Percentiles rank a stretch among this genome's conserved stretches.
Evolutionary conservation across 2,797 vertebrate genomes (phyloP).

Genomic region (Enteromius trimaculatus): DNA sequence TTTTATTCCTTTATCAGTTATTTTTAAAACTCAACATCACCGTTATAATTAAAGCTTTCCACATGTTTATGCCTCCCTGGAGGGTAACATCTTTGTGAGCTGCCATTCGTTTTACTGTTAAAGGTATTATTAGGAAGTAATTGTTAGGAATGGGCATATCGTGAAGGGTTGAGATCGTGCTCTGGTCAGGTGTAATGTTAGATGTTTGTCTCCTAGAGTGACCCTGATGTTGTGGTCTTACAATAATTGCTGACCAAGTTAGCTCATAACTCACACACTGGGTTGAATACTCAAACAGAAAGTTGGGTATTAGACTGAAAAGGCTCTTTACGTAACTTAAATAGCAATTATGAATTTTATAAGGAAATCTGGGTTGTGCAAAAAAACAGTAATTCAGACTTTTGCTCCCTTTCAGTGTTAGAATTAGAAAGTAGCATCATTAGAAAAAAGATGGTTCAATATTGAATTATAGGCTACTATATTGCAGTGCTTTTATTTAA

Average conservation of each 20-base stretch:
- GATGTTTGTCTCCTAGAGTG: constrained; percentile 2
- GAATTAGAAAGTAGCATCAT: background rate
- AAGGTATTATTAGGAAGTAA: background rate
- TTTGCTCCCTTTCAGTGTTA: background rate
- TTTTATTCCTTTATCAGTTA: background rate
- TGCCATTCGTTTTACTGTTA: background rate
- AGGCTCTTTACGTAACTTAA: constrained; percentile 62
- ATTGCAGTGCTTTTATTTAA: background rate
- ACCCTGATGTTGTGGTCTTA: background rate
- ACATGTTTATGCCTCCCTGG: background rate
- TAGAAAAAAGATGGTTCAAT: background rate
- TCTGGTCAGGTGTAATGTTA: constrained; percentile 17
- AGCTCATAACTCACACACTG: constrained; percentile 39
- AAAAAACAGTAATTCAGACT: background rate
- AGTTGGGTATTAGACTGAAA: constrained; percentile 38
- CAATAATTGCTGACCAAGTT: background rate
- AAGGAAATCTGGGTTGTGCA: background rate
- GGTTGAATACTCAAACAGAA: constrained; percentile 67
- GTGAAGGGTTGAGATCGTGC: background rate
- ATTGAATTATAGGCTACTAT: background rate
- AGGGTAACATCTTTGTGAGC: constrained; percentile 1
- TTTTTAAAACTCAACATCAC: constrained; percentile 11
- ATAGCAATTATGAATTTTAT: background rate
- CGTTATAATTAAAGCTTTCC: background rate
- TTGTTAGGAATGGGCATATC: background rate